Evolutionary conservation across 2,113 vertebrate genomes (phyloP).

Genomic region (Formicarius rufipectus): DNA sequence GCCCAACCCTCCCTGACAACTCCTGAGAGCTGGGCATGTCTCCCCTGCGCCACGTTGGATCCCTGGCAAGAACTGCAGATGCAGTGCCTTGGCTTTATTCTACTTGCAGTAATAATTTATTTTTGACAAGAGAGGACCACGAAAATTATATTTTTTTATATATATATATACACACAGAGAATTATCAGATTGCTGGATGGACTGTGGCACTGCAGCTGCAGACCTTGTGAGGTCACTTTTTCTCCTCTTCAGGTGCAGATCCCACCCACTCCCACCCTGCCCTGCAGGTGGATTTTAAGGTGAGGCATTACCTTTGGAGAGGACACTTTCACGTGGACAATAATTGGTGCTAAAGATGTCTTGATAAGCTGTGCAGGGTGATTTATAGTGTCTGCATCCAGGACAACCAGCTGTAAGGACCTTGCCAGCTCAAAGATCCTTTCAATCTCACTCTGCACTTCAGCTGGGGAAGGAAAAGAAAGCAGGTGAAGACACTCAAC

Average conservation of each 20-base stretch:
- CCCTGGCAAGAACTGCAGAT: not conserved
- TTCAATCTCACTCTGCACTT: conserved; percentile 98
- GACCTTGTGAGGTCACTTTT: not conserved
- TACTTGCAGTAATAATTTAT: not conserved
- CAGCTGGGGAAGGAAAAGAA: conserved; percentile 74
- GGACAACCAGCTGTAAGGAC: conserved; percentile 93
- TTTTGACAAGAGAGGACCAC: not conserved
- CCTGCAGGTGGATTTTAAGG: not conserved
- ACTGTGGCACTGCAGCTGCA: not conserved
- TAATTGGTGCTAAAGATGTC: conserved; percentile 97
- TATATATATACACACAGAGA: not conserved
- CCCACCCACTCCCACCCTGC: not conserved
- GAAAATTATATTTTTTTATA: fast-evolving
- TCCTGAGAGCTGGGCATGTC: not conserved
- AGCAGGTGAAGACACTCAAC: not conserved
- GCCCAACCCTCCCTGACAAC: not conserved
- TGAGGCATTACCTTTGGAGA: conserved; percentile 89
- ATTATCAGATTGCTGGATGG: not conserved
- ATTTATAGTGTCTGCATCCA: conserved; percentile 98
- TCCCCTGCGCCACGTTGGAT: not conserved
- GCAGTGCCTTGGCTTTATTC: not conserved
- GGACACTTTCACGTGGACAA: conserved; percentile 97
- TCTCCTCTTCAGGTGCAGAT: not conserved
- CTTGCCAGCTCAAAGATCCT: conserved; percentile 96
- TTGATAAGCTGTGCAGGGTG: conserved; percentile 97